Base-by-base conservation (phyloP, 2,113 vertebrate species). In the Myotis brandtii region DNA sequence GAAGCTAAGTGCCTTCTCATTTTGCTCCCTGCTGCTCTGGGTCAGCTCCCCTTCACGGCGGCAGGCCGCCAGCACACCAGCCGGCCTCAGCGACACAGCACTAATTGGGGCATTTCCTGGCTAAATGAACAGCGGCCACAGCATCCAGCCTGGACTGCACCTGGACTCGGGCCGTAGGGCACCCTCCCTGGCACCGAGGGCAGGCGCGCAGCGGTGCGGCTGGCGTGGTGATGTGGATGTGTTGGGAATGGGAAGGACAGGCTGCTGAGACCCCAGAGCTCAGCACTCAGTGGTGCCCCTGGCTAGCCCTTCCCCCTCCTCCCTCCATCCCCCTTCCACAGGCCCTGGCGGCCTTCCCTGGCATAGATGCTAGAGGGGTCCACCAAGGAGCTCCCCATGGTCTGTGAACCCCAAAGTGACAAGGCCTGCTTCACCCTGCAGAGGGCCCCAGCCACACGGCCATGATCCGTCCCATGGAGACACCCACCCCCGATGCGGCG, bases 401-500 rank as follows among this genome's bases (percentile, higher is more conserved):
- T 2, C 17, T 40, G 32, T 67, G 48, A 9, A 37, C 14, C 23
- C 5, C 9, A n/a, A 37, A 46, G 40, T 64, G 80, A 20, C 4
- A 8, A 83, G 30, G 10, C 37, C 76, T 21, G 9, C 3, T 21
- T 56, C 16, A 30, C 9, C 48, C 43, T 77, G 34, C 27, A 34
- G 37, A 50, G 21, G 32, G 5, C 56, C 43, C 56, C 64, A 43
- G 14, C 34, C 18, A 16, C 0, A 0, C 46, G 62, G 27, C 73
- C 6, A 3, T 25, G 48, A 13, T 69, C 9, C 59, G 32, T 50
- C 7, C 76, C 12, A 2, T 32, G 43, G 72, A 21, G 84, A 25
- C n/a, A 4, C 17, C 16, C 7, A 10, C 30, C 27, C 21, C 13
- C 2, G 1, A 27, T 8, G 30, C 2, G 30, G 25, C 4, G 1